Percentiles rank a stretch among this genome's conserved stretches.
Conservation (phyloP, 2,888 invertebrate species). For the Plemyria rubiginata region DNA sequence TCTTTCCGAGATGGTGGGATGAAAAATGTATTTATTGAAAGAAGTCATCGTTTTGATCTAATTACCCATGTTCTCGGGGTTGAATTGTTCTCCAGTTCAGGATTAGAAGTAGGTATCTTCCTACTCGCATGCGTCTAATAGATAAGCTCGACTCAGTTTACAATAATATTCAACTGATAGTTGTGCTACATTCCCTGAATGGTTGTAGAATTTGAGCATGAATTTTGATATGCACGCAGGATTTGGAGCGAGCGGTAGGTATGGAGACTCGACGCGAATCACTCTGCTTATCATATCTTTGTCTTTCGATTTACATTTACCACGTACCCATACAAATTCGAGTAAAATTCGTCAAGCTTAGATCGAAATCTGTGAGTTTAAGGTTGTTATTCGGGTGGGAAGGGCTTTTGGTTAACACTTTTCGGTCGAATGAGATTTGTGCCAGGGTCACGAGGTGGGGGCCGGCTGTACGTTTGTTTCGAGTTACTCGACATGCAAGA, state of each 20-base stretch:
- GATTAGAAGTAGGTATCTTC: too few relatives aligned
- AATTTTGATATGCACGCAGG: background rate
- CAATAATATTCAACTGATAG: background rate
- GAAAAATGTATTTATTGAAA: too few relatives aligned
- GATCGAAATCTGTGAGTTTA: slow-evolving; percentile 20
- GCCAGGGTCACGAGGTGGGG: slow-evolving; percentile 34
- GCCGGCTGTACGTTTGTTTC: slow-evolving; percentile 28
- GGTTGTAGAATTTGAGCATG: background rate
- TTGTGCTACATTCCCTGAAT: background rate
- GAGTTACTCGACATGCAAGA: slow-evolving; percentile 32
- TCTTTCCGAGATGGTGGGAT: too few relatives aligned
- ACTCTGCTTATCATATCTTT: slow-evolving; percentile 37
- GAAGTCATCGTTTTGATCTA: too few relatives aligned
- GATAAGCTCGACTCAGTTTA: too few relatives aligned
- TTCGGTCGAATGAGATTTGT: slow-evolving; percentile 18
- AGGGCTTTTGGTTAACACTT: slow-evolving; percentile 18
- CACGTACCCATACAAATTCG: slow-evolving; percentile 11
- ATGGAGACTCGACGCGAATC: slow-evolving; percentile 11
- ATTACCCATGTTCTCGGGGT: too few relatives aligned
- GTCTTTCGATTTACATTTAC: slow-evolving; percentile 32
- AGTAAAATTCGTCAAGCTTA: slow-evolving; percentile 8
- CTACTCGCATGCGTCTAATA: too few relatives aligned
- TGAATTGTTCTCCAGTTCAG: too few relatives aligned
- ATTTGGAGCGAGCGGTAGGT: slow-evolving; percentile 6
- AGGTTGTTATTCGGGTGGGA: slow-evolving; percentile 14